These are phyloP conservation scores for Emydoidea blandingii DNA, from an alignment of 2,797 vertebrate species.

Conservation along the genomic window DNA sequence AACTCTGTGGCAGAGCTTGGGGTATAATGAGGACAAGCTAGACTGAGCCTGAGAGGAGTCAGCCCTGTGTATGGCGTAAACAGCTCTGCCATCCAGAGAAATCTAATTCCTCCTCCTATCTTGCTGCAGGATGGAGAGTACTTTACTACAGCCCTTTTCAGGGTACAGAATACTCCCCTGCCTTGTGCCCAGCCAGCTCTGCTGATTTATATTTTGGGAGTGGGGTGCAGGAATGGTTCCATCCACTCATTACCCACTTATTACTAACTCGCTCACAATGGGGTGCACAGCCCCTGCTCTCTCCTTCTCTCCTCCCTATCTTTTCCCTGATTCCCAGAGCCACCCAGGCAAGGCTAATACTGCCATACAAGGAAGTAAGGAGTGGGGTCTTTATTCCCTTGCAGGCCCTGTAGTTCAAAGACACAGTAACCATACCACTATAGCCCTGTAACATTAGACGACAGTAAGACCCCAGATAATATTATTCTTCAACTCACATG, in stretches of 20 bases:
- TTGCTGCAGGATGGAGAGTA: background rate
- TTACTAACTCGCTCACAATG: background rate
- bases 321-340: background rate
- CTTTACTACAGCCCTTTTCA: background rate
- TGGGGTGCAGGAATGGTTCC: background rate
- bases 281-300: rapidly evolving
- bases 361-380: background rate
- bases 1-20: background rate
- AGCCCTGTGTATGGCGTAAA: background rate
- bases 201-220: background rate
- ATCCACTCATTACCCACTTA: background rate
- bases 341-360: background rate
- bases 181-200: background rate
- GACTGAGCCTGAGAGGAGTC: background rate
- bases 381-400: background rate
- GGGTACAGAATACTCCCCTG: background rate
- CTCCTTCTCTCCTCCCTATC: background rate
- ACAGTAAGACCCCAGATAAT: background rate
- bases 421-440: background rate
- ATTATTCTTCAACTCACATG: background rate
- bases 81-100: background rate
- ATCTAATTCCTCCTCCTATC: background rate
- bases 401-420: background rate
- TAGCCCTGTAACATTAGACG: background rate
- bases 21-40: background rate